These are phyloP conservation scores for Callinectes sapidus DNA, from an alignment of 2,888 invertebrate genomes.

Conservation along the genomic window DNA sequence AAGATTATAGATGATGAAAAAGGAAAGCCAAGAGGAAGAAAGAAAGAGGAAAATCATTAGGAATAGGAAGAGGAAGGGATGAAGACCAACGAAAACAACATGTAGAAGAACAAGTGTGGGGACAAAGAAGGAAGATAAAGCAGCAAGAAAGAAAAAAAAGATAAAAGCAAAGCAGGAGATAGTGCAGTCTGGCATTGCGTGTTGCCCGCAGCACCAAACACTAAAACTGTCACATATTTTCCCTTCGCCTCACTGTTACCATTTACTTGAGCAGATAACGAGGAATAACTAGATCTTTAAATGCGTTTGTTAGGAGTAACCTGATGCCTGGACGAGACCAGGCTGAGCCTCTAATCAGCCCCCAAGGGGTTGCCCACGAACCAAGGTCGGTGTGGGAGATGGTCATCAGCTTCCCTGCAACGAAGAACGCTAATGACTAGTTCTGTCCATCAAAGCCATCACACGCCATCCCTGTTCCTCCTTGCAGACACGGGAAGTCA, in stretches of 20 bases:
- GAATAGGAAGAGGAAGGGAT: neutral
- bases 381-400: slow-evolving; percentile 43
- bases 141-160: neutral
- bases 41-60: no score
- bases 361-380: slow-evolving; percentile 45
- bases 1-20: neutral
- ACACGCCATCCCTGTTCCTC: slow-evolving; percentile 35
- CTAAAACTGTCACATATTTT: neutral
- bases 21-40: neutral
- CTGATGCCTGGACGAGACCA: slow-evolving; percentile 12
- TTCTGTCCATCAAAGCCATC: slow-evolving; percentile 62
- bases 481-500: slow-evolving; percentile 34
- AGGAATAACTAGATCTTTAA: slow-evolving; percentile 38
- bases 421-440: slow-evolving; percentile 65
- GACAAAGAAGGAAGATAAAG: neutral
- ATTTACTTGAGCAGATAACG: neutral
- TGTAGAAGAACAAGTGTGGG: neutral
- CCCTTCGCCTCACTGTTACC: neutral
- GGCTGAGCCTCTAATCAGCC: slow-evolving; percentile 53
- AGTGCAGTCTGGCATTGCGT: neutral
- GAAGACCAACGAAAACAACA: neutral
- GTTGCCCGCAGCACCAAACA: slow-evolving; percentile 3
- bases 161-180: neutral
- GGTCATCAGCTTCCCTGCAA: slow-evolving; percentile 65
- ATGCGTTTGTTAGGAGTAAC: slow-evolving; percentile 41